These are phyloP conservation scores for Hyphantria cunea DNA, from an alignment of 1,140 invertebrate genomes.

Conservation along the genomic window DNA sequence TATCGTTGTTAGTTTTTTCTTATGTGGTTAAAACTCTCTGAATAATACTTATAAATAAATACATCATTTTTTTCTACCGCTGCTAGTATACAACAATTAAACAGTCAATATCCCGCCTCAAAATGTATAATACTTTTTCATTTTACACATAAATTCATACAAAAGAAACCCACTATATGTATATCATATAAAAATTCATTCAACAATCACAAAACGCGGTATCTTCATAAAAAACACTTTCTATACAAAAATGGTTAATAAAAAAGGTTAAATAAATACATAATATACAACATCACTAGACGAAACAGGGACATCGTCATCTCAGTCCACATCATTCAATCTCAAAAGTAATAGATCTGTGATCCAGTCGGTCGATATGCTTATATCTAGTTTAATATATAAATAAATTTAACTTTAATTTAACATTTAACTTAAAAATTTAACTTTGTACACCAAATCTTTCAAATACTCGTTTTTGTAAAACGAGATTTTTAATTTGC, in stretches of 20 bases:
- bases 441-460: neutral
- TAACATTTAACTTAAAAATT: too few species aligned
- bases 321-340: slow-evolving; percentile 31
- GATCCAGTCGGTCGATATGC: slow-evolving; percentile 23
- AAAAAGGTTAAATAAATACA: slow-evolving; percentile 34
- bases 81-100: neutral
- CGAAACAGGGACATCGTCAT: slow-evolving; percentile 14
- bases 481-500: too few species aligned
- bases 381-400: neutral
- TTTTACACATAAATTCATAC: slow-evolving; percentile 21
- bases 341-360: slow-evolving; percentile 29
- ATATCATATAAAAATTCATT: slow-evolving; percentile 29
- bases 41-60: too few species aligned
- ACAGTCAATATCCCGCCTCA: slow-evolving; percentile 5
- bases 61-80: neutral
- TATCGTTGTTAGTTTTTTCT: too few species aligned
- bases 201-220: slow-evolving; percentile 22
- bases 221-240: slow-evolving; percentile 27
- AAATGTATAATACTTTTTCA: slow-evolving; percentile 17
- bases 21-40: too few species aligned
- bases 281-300: slow-evolving; percentile 38
- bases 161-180: neutral
- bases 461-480: too few species aligned
- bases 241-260: slow-evolving; percentile 20
- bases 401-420: too few species aligned